A percentile compares a stretch with the other conserved stretches of the same genome.
phyloP scores from a whole-genome alignment of 2,797 vertebrate species.

The Smutsia temminckii region DNA sequence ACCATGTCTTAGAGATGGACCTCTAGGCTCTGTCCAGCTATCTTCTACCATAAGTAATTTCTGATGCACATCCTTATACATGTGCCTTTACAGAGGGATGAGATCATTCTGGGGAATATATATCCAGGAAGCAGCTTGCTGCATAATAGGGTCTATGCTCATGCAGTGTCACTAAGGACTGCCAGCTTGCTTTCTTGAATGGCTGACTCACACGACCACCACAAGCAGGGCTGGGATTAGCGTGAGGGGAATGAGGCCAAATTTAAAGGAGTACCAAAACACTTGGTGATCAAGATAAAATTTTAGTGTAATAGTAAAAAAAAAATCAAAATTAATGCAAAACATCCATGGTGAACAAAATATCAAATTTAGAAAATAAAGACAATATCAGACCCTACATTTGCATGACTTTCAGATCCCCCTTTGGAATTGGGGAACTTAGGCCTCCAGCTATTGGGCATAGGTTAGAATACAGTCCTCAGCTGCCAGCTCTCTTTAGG shows the following conservation, averaged over 20 bases:
- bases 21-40: not conserved
- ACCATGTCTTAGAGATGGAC: too few relatives aligned
- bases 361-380: constrained; percentile 13
- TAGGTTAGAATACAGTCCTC: not conserved
- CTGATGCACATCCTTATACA: not conserved
- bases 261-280: not conserved
- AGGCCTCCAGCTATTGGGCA: not conserved
- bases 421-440: not conserved
- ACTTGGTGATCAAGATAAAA: not conserved
- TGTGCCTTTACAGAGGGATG: not conserved
- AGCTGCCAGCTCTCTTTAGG: not conserved
- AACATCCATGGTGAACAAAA: not conserved
- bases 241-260: not conserved
- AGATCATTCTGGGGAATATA: not conserved
- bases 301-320: not conserved
- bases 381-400: not conserved
- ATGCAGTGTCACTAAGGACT: not conserved
- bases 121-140: not conserved
- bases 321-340: not conserved
- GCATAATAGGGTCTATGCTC: too few relatives aligned
- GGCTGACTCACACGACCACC: not conserved
- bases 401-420: not conserved
- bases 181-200: not conserved
- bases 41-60: not conserved
- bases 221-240: not conserved